Conservation (phyloP, 2,888 invertebrate species). For the Eumerus sabulonum region DNA sequence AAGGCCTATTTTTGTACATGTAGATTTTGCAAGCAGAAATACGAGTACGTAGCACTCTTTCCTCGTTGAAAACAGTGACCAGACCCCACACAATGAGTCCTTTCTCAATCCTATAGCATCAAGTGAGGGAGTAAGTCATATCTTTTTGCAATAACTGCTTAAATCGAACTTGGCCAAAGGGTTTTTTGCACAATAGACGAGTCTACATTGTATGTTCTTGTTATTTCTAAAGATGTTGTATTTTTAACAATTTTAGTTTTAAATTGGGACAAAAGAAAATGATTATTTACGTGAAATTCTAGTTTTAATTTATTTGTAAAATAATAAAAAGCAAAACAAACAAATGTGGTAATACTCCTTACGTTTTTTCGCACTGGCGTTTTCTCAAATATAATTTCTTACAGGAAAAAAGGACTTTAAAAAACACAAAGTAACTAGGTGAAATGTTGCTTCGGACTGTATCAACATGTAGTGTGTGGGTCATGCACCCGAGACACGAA, state of each 20-base stretch:
- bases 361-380: too few species aligned
- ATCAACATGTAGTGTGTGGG: not conserved
- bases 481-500: not conserved
- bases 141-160: too few species aligned
- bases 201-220: constrained; percentile 1
- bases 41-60: not conserved
- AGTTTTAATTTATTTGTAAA: constrained; percentile 65
- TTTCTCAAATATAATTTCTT: constrained; percentile 33
- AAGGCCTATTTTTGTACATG: constrained; percentile 57
- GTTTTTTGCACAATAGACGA: constrained; percentile 32
- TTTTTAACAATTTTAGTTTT: constrained; percentile 30
- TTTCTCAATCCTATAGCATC: too few species aligned
- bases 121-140: too few species aligned
- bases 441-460: too few species aligned
- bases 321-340: constrained; percentile 40
- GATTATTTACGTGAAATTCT: constrained; percentile 45
- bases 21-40: constrained; percentile 30
- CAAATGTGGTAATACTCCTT: constrained; percentile 23
- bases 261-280: constrained; percentile 27
- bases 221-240: constrained; percentile 7
- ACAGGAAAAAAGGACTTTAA: not conserved
- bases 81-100: too few species aligned
- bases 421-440: too few species aligned
- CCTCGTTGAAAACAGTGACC: too few species aligned
- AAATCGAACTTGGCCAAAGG: too few species aligned